These are phyloP conservation scores for Bubalus kerabau DNA, from an alignment of 2,113 vertebrate genomes.

Conservation along the genomic window DNA sequence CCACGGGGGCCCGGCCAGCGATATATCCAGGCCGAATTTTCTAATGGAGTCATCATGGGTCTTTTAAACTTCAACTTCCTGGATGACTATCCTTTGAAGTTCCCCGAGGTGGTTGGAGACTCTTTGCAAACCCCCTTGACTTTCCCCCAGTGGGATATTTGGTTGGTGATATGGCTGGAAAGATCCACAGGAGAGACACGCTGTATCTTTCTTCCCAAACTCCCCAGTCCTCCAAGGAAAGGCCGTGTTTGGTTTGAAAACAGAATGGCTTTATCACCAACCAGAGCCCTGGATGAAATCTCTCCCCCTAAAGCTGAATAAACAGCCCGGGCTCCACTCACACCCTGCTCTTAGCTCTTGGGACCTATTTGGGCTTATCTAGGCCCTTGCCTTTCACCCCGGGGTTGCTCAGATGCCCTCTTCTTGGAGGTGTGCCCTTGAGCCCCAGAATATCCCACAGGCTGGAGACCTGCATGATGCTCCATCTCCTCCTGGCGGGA, in stretches of 20 bases:
- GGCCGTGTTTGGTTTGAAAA: constrained; percentile 60
- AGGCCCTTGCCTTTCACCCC: not conserved
- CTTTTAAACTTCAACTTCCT: not conserved
- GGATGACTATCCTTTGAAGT: not conserved
- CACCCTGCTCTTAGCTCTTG: not conserved
- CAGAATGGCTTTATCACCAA: constrained; percentile 58
- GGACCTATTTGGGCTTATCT: constrained; percentile 24
- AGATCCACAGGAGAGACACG: constrained; percentile 18
- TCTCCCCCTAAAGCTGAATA: constrained; percentile 40
- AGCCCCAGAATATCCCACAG: not conserved
- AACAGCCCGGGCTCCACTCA: not conserved
- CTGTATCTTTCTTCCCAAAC: not conserved
- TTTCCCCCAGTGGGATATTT: not conserved
- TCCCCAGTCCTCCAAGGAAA: constrained; percentile 29
- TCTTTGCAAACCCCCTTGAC: not conserved
- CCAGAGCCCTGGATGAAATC: constrained; percentile 14
- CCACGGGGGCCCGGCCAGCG: rapidly evolving
- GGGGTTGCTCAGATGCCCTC: not conserved
- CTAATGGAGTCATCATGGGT: not conserved
- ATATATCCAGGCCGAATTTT: not conserved
- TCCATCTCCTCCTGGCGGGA: not conserved
- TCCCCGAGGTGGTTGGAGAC: rapidly evolving
- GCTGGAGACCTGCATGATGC: not conserved
- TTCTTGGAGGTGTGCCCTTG: not conserved
- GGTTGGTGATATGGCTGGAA: not conserved